Evolutionary conservation across 1,140 invertebrate species (phyloP), one percentile per base, ranked within the genome.

Genomic region (Trichogramma pretiosum): DNA sequence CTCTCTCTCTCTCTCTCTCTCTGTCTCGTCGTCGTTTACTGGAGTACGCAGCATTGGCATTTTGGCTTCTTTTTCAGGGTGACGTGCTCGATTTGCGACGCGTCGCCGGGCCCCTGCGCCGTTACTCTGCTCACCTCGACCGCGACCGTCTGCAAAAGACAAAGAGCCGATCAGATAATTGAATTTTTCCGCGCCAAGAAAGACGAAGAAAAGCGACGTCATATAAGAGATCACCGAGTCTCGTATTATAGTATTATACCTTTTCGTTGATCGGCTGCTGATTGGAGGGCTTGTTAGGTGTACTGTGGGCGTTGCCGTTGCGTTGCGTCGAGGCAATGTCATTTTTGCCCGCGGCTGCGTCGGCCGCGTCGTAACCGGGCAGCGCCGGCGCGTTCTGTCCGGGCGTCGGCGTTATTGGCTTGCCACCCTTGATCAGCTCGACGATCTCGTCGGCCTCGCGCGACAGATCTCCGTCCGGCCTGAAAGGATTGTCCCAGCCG

Each of bases 401-500:
- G 7, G 69, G 69, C 45, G 81, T 85, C 50, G 82, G 83, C 39
- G 82, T 87, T 60, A 89, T 87, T 37, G 86, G 86, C 61, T 87
- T 87, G 33, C 87, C 87, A 48, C 87, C 88, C 71, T 91, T 91
- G 67, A 93, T 93, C 68, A 92, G 76, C 60, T 92, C 88, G 22
- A 97, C 89, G 56, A 98, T 94, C 72, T 94, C 89, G 65, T 97
- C 93, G 14, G 93, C 92, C 71, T 98, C 93, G 60, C 87, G 79
- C 56, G 87, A 92, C 52, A 98, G 73, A 70, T 96, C 90, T 37
- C 93, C 92, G 59, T 93, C 93, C 5, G 93, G 93, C 67, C 91
- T 82, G 77, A 97, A 98, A 21, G 93, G 93, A 73, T 97, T 98
- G 69, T 98, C 93, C 82, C 91, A 91, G 37, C 89, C 90, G 63